Base-by-base conservation (phyloP, 2,113 vertebrate genomes). In the Morone saxatilis region DNA sequence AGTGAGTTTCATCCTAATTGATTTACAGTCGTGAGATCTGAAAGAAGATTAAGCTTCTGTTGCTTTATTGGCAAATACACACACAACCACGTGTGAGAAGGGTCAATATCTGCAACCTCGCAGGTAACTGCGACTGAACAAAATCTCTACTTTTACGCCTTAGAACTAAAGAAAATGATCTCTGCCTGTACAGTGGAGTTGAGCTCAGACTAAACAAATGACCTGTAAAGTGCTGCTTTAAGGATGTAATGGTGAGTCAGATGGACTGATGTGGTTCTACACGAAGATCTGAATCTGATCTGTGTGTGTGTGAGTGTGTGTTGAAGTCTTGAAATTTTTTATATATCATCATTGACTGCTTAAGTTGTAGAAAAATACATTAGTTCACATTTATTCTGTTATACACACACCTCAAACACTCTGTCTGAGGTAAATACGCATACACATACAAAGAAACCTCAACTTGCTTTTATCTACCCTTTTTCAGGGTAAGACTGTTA, bases 241-340 rank as follows among this genome's bases (percentile, higher is more conserved):
- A 65, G 25, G 14, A 17, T 62, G 17, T 59, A 40, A 66, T 8
- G 7, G 45, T 31, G 31, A 91, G 31, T 73, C 85, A 73, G 25
- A 62, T 22, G 14, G 11, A 71, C 22, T 59, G 60, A 72, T 69
- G 66, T 7, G 47, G 14, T 31, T 51, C 20, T 13, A 48, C 22
- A 25, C 31, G 31, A 45, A 84, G 71, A 54, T 12, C 79, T 13
- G 20, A 31, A 31, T 31, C 31, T 31, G 31, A 31, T 57, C 6
- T 40, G 40, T 38, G 36, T 76, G 3, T 66, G 41, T 17, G 25
- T 77, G 31, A 63, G 12, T 45, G 20, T 38, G 22, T 47, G 22
- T 31, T 31, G 31, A 31, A 31, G 31, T 31, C 31, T 31, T 31
- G 31, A 31, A 1, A 31, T 31, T 31, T 25, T 2, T 31, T 31